Percentiles rank a stretch among this genome's conserved stretches.
phyloP scores from a whole-genome alignment of 2,888 invertebrate species.

The Lithosia quadra region DNA sequence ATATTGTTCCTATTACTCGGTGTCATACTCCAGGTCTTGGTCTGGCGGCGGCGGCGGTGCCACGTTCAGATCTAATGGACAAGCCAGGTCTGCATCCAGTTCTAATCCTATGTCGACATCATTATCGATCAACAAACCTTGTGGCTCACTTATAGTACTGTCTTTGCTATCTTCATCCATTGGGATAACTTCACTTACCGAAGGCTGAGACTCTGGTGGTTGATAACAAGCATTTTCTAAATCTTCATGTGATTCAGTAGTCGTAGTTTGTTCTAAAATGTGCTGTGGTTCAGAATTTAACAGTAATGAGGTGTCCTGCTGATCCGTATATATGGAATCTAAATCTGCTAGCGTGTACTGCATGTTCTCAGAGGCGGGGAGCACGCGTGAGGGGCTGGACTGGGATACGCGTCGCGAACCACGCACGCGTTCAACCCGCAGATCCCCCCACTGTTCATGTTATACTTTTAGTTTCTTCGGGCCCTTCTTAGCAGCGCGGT shows the following conservation, averaged over 20 bases:
- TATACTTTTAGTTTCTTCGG: constrained; percentile 86
- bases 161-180: constrained; percentile 47
- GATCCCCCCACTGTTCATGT: constrained; percentile 62
- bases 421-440: constrained; percentile 56
- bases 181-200: constrained; percentile 14
- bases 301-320: constrained; percentile 48
- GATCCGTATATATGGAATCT: constrained; percentile 68
- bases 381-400: constrained; percentile 88
- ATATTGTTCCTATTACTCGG: constrained; percentile 21
- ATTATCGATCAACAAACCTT: constrained; percentile 40
- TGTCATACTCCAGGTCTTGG: constrained; percentile 36
- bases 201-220: constrained; percentile 14
- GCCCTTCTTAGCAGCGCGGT: constrained; percentile 90
- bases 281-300: constrained; percentile 46
- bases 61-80: constrained; percentile 33
- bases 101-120: constrained; percentile 42
- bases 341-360: constrained; percentile 69
- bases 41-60: constrained; percentile 26
- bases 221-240: constrained; percentile 9
- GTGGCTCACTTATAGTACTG: constrained; percentile 39
- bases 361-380: constrained; percentile 65
- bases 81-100: constrained; percentile 24
- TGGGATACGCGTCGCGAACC: constrained; percentile 93
- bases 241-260: constrained; percentile 31
- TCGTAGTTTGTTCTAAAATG: constrained; percentile 42